Evolutionary conservation across 2,113 vertebrate species (phyloP), one percentile per base, ranked within the genome.

Genomic region (Chaetodon auriga): DNA sequence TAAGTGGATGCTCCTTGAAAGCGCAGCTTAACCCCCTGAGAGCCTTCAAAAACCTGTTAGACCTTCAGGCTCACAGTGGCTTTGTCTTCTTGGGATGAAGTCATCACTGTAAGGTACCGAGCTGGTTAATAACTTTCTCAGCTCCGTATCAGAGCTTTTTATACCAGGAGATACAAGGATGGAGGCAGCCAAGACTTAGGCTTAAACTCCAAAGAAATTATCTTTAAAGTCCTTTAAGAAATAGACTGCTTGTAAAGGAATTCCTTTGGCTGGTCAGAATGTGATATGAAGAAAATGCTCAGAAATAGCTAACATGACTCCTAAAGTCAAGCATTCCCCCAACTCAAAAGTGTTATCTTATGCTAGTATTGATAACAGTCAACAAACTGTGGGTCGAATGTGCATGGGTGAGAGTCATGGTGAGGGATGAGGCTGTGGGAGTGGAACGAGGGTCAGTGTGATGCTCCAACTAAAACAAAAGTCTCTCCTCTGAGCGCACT

Each of bases 391-490:
- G 75, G 65, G 61, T 80, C 71, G 75, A 63, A 64, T 70, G 49
- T 49, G 60, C 51, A 55, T 21, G 71, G 75, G 53, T 68, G 75
- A 80, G 69, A 76, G 80, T 71, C 66, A 57, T 10, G 13, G 41
- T 6, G 57, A 45, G 62, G 69, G 62, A 70, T 2, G 57, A 82
- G 63, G 71, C 53, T 71, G 82, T 41, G 57, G 68, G 80, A 80
- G 61, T 43, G 68, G 68, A 68, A 60, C 12, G 36, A 81, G 71
- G 76, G 61, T 68, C 81, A 77, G 69, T 5, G 4, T 25, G 75
- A 80, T 7, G 61, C 70, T 92, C 90, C 92, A 93, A 89, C 72
- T 43, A 84, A 94, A 93, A 93, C 87, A 91, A 87, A 87, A 75
- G 83, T 84, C 73, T 84, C 68, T 82, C 57, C 60, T 79, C 72